Evolutionary conservation across 2,113 vertebrate genomes (phyloP).

Genomic region (Pterophyllum scalare): DNA sequence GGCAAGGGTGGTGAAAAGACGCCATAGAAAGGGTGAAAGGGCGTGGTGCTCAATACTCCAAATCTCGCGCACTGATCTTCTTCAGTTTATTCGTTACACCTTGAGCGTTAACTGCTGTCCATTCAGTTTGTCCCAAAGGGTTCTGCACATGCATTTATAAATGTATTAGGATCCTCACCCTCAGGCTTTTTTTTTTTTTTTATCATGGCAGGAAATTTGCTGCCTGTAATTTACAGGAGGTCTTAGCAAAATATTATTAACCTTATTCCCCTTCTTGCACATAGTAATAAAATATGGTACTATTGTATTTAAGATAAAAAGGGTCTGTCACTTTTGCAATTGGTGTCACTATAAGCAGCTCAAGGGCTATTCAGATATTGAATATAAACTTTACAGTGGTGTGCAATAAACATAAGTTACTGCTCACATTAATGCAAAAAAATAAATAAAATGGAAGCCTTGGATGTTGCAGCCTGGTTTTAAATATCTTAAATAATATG

Average conservation of each 20-base stretch:
- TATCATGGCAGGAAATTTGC: background rate
- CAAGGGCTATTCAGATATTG: background rate
- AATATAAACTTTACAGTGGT: background rate
- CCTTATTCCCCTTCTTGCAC: background rate
- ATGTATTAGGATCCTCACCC: conserved; percentile 25
- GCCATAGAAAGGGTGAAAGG: background rate
- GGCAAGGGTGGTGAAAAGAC: background rate
- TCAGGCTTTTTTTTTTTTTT: conserved; percentile 28
- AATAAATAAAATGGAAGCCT: too few species aligned
- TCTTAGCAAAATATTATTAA: conserved; percentile 16
- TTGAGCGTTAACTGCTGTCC: conserved; percentile 17
- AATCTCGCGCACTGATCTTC: conserved; percentile 8
- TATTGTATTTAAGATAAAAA: background rate
- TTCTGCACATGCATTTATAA: conserved; percentile 22
- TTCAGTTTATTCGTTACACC: conserved; percentile 26
- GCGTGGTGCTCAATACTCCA: conserved; percentile 7
- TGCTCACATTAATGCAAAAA: too few species aligned
- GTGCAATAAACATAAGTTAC: background rate
- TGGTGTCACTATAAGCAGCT: background rate
- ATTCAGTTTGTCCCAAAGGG: conserved; percentile 27
- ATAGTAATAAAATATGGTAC: background rate
- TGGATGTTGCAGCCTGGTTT: too few species aligned
- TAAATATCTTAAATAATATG: too few species aligned
- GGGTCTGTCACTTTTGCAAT: background rate
- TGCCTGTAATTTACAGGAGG: background rate